Base-by-base conservation (phyloP, 2,113 vertebrate species). In the Symphodus melops region DNA sequence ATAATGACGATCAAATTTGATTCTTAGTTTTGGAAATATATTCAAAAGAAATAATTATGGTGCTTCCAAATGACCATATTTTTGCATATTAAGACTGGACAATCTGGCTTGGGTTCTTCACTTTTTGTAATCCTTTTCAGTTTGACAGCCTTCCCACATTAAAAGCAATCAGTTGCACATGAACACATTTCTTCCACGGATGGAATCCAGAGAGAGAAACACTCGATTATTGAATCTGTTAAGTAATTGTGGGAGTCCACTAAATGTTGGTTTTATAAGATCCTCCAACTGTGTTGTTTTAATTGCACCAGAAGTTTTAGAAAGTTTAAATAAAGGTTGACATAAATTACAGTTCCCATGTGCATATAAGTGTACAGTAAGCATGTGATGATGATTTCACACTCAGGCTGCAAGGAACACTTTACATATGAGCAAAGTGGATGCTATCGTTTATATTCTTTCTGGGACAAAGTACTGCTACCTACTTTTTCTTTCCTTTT, bases 161-260 rank as follows among this genome's bases (percentile, higher is more conserved):
- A 41, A 76, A 63, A 65, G 60, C 57, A 81, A 83, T 75, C 51
- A 77, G n/a, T 74, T 46, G 41, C 79, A 79, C 60, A 79, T 81
- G 67, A 10, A 63, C 23, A 42, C 17, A 36, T 69, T 75, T 59
- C 33, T 68, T 12, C 49, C n/a, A 57, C 1, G 16, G 49, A 63
- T 77, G 19, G 77, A 53, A 37, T 46, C 9, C n/a, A 44, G 5
- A 69, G 5, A 69, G 36, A 64, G 23, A 62, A 48, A 57, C 41
- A 58, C 64, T 36, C 14, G 11, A 48, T 56, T 16, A 52, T 42
- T 8, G 21, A 72, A 46, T 70, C 25, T 67, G 79, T 61, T 73
- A 39, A 84, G 10, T 4, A 44, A 76, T 42, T 20, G 44, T 55
- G 68, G 59, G 41, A 20, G 19, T 41, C 44, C n/a, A 46, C 12